Evolutionary conservation across 1,140 invertebrate genomes (phyloP), one percentile per base, ranked within the genome.

Genomic region (Drosophila kohkoa): DNA sequence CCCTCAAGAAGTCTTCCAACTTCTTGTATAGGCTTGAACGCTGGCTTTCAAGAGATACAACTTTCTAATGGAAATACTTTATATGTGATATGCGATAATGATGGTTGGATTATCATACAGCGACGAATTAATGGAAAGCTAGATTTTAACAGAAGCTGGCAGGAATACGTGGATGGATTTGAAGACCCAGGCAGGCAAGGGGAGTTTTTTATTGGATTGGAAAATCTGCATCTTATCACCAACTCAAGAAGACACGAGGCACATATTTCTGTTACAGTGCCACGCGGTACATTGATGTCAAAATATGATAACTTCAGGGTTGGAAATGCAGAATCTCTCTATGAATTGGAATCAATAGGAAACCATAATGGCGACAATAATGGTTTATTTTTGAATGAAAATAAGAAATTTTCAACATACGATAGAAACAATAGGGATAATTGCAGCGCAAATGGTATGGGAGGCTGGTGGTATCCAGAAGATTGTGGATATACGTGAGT

Each of bases 171-270:
- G 5, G 1, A 3, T 1, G 67, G 67, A 54, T 70, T 71, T 49
- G 20, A 38, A 8, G 0, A 35, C 8, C 0, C 3, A 15, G 1
- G 2, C 5, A 64, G 30, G 0, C 0, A 20, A 30, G 3, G 2
- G 5, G 58, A 71, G 1, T 48, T 48, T 41, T 71, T 71, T 13
- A 6, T 71, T 38, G 68, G 68, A n/a, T 16, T 71, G 4, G 10
- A 64, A 28, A 30, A 63, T 0, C 30, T 71, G 2, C 3, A 71
- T 32, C 38, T 15, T 3, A n/a, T 71, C 4, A 70, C 67, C 5
- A 28, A 30, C 11, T 45, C 41, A 1, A 1, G 28, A 20, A 15
- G 3, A 4, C 6, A 64, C 1, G 25, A 64, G 16, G 11, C 55
- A 48, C 2, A 1, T 13, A 10, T 64, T 30, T 0, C 1, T 1